Percentiles rank a stretch among this genome's conserved stretches.
phyloP scores from a whole-genome alignment of 64 coral and sea anemone species.

The Actinia tenebrosa region DNA sequence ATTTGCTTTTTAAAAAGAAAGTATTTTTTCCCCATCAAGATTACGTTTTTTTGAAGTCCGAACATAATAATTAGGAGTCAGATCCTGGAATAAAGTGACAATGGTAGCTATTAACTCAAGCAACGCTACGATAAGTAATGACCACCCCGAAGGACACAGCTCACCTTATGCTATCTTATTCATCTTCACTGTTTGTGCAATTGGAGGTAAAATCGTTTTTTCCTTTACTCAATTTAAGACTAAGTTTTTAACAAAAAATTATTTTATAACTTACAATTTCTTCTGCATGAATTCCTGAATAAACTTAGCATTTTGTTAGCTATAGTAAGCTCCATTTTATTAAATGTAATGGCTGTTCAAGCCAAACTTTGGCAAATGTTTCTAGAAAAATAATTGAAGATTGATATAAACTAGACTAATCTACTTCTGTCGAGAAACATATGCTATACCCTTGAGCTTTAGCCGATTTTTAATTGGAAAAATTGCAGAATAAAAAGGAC shows the following conservation, averaged over 20 bases:
- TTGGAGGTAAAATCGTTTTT: slow-evolving; percentile 78
- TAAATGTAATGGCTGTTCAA: too few species aligned
- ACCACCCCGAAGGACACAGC: not conserved
- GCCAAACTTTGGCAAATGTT: too few species aligned
- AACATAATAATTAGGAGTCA: not conserved
- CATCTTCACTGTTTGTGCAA: slow-evolving; percentile 79
- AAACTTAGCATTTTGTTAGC: too few species aligned
- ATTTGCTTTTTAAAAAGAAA: not conserved
- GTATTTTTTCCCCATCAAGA: not conserved
- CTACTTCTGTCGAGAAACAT: too few species aligned
- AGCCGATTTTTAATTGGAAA: too few species aligned
- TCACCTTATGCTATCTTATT: slow-evolving; percentile 90
- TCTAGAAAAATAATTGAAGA: too few species aligned
- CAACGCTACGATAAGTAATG: not conserved
- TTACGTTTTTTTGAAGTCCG: not conserved
- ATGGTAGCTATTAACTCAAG: not conserved
- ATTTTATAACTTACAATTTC: too few species aligned
- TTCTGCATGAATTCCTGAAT: too few species aligned
- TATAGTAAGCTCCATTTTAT: too few species aligned
- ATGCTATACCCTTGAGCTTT: too few species aligned
- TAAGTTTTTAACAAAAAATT: not conserved
- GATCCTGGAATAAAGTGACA: not conserved
- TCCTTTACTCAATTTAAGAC: not conserved
- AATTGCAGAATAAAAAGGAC: too few species aligned
- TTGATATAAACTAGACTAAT: too few species aligned